phyloP scores from a whole-genome alignment of 2,113 vertebrate species.

The Oncorhynchus mykiss region DNA sequence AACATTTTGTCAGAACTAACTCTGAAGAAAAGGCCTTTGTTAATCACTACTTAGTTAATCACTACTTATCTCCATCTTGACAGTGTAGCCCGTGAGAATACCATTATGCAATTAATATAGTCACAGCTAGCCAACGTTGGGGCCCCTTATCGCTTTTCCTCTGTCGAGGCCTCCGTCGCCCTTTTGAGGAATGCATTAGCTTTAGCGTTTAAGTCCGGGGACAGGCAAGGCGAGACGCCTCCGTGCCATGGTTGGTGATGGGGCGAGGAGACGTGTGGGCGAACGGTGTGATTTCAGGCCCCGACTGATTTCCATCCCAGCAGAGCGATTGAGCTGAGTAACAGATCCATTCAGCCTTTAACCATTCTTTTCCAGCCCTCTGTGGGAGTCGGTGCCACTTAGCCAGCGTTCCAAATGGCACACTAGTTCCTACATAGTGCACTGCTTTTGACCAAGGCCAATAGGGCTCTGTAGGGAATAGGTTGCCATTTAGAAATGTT shows the following conservation, averaged over 20 bases:
- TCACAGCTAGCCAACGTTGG: neutral
- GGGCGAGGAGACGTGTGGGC: conserved; percentile 19
- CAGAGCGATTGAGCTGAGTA: neutral
- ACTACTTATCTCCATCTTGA: neutral
- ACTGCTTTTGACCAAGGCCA: too few species aligned
- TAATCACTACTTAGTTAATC: neutral
- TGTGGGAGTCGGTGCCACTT: neutral
- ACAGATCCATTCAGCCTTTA: neutral
- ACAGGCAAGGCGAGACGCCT: neutral
- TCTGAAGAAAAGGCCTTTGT: too few species aligned
- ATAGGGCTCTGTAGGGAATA: too few species aligned
- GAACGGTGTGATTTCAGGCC: conserved; percentile 35
- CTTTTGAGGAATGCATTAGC: neutral
- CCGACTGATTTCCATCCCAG: neutral
- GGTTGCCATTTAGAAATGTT: too few species aligned
- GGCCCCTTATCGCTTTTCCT: neutral
- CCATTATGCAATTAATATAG: neutral
- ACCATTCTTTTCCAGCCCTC: conserved; percentile 4
- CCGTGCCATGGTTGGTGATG: neutral
- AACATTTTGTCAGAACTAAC: too few species aligned
- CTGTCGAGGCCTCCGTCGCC: too few species aligned
- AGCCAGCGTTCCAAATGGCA: neutral
- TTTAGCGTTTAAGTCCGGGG: neutral
- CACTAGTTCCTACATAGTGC: too few species aligned
- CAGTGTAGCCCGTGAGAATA: neutral